phyloP scores from a whole-genome alignment of 92 coral and sea anemone species.

The Chrysogorgia sp. region DNA sequence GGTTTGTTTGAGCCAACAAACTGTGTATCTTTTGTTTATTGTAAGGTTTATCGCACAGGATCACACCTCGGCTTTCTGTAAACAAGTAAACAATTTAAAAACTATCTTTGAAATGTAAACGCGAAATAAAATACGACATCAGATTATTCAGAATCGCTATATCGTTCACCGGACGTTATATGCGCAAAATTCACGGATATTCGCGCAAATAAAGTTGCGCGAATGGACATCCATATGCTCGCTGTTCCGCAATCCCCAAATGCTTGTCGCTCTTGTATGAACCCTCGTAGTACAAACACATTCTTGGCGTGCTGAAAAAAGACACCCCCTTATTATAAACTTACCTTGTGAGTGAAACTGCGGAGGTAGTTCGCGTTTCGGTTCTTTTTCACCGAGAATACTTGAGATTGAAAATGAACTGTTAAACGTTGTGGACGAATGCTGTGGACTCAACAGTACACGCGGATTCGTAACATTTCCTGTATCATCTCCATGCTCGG shows the following conservation, averaged over 20 bases:
- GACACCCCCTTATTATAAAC: background rate
- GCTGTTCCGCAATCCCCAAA: background rate
- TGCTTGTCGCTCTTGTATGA: background rate
- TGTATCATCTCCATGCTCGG: background rate
- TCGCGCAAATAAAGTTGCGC: too few relatives aligned
- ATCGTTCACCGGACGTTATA: background rate
- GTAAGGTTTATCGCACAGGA: constrained; percentile 9
- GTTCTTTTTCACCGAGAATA: constrained; percentile 72
- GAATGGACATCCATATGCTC: background rate
- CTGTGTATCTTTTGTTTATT: constrained; percentile 9
- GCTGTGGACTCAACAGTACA: background rate
- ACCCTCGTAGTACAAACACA: background rate
- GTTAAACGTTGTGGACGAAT: constrained; percentile 69
- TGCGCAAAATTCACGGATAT: background rate
- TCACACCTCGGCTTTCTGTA: constrained; percentile 24
- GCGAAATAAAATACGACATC: constrained; percentile 26
- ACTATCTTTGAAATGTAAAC: constrained; percentile 31
- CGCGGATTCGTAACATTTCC: background rate
- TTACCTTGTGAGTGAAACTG: constrained; percentile 19
- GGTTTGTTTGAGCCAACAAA: constrained; percentile 12
- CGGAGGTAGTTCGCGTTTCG: constrained; percentile 2
- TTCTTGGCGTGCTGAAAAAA: background rate
- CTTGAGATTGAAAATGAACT: constrained; percentile 98
- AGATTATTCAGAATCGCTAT: constrained; percentile 10
- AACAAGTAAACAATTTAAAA: constrained; percentile 44